phyloP scores from a whole-genome alignment of 1,140 invertebrate species.

The Halyomorpha halys region DNA sequence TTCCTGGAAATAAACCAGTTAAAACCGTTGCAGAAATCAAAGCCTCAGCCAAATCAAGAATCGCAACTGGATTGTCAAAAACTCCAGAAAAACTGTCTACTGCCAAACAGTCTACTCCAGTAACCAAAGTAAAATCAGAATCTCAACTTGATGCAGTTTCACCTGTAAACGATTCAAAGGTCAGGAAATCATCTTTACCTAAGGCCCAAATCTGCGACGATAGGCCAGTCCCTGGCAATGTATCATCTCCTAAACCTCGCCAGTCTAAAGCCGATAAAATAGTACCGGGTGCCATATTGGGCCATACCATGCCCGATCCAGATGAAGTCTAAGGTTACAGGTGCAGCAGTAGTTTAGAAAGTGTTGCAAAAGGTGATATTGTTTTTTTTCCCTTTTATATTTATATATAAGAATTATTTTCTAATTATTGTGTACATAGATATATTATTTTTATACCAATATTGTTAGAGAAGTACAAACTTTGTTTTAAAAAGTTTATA shows the following conservation, averaged over 20 bases:
- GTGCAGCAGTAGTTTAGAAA: no score
- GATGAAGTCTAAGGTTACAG: no score
- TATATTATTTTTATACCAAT: no score
- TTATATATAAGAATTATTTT: no score
- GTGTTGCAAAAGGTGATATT: no score
- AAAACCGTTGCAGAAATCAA: slow-evolving; percentile 17
- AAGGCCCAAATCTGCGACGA: neutral
- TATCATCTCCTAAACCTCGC: neutral
- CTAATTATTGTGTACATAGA: no score
- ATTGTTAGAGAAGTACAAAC: no score
- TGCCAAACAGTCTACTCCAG: neutral
- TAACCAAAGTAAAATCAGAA: neutral
- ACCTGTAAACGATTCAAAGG: neutral
- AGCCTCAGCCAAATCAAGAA: slow-evolving; percentile 15
- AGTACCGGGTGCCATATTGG: neutral
- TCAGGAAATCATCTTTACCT: neutral
- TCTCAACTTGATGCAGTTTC: neutral
- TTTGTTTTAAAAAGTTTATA: no score
- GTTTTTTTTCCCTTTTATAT: no score
- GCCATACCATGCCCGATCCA: neutral
- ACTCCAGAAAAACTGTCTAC: neutral
- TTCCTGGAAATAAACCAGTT: neutral
- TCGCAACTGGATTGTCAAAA: neutral
- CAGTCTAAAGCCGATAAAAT: neutral
- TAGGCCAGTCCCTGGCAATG: neutral